Evolutionary conservation across 2,888 invertebrate species (phyloP), one percentile per base, ranked within the genome.

Genomic region (Dasypogon diadema): DNA sequence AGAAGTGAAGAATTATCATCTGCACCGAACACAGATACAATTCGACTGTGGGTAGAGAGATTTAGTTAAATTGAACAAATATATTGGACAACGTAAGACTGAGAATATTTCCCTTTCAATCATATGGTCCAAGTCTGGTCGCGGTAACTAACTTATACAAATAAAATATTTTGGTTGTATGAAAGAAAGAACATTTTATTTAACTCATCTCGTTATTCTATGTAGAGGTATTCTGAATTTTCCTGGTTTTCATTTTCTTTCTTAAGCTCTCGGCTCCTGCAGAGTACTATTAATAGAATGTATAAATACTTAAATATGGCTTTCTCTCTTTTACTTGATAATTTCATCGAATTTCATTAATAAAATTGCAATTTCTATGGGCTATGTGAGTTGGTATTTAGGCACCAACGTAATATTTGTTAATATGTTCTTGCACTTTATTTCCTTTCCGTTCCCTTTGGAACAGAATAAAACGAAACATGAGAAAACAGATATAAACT

Each of bases 71-170:
- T 21, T 30, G 34, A 30, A 51, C 51, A 54, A 70, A 70, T 68
- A 70, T 70, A 70, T 70, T 70, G 21, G 18, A 30, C 51, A 34
- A 54, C 26, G 12, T 30, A 54, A 54, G 51, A 42, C 6, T 30
- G 65, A 68, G 46, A 48, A 68, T 22, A 70, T 70, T 70, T 51
- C 54, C 30, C 30, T 14, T 51, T 70, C 16, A 70, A 70, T 70
- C 70, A 54, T 54, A 54, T 70, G 70, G 5, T 54, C 26, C 2
- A n/a, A 54, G 18, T 70, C 70, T 65, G 18, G 18, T 12, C n/a
- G 12, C 0, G 26, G 46, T 5, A 48, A 46, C 34, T 42, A 42
- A 42, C 42, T 42, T n/a, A 42, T 14, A 65, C 65, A 34, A 2
- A 8, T n/a, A 12, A n/a, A 60, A 42, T 42, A 42, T 42, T 6